phyloP scores from a whole-genome alignment of 2,797 vertebrate species.

The Malurus splendens region DNA sequence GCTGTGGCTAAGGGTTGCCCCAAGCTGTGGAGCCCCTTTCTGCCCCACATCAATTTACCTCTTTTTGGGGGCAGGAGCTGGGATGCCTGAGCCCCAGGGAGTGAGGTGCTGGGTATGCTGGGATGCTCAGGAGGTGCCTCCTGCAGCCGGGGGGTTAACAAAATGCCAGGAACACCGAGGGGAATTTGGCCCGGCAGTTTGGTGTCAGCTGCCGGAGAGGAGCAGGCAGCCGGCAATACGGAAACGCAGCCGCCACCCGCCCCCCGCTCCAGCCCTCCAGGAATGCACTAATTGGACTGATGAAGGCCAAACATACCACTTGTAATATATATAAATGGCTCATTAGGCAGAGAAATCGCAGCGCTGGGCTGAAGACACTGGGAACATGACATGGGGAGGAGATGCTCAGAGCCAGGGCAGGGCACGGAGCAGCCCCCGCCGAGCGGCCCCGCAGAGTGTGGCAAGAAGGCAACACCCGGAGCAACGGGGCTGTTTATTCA shows the following conservation, averaged over 20 bases:
- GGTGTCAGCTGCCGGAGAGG: background rate
- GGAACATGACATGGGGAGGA: conserved; percentile 36
- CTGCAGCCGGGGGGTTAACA: background rate
- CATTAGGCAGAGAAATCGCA: conserved; percentile 56
- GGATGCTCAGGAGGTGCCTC: background rate
- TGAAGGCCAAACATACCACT: conserved; percentile 50
- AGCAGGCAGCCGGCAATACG: background rate
- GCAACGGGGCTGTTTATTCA: fast-evolving
- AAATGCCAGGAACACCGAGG: background rate
- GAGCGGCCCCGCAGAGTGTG: background rate
- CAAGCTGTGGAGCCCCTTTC: background rate
- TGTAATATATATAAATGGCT: conserved; percentile 62
- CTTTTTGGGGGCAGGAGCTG: background rate
- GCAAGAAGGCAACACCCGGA: background rate
- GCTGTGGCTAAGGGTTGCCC: background rate
- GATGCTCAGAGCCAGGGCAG: background rate
- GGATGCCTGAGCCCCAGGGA: too few species aligned
- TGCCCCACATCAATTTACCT: background rate
- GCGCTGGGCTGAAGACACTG: conserved; percentile 32
- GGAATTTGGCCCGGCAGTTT: background rate
- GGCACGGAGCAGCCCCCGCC: background rate
- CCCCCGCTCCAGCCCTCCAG: background rate
- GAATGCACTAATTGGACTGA: conserved; percentile 68
- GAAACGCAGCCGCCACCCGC: background rate
- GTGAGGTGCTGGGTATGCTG: background rate